Conservation (phyloP, 1,140 invertebrate genomes). For the Cylas formicarius region DNA sequence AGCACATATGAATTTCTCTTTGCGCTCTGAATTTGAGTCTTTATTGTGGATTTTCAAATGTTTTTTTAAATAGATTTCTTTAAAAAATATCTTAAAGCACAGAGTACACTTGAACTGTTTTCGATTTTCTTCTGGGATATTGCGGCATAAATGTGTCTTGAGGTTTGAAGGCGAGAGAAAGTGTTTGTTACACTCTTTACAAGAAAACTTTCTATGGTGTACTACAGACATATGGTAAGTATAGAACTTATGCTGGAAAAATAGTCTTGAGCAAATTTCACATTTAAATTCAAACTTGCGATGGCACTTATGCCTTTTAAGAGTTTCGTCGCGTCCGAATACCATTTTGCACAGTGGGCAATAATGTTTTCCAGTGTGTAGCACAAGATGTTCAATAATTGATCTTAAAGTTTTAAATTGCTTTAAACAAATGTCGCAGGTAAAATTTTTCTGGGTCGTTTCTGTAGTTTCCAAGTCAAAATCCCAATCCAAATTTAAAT, state of each 20-base stretch:
- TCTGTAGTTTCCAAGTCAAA: constrained; percentile 35
- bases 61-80: constrained; percentile 26
- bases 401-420: constrained; percentile 43
- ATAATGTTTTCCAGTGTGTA: constrained; percentile 47
- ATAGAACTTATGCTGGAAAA: constrained; percentile 35
- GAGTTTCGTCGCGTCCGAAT: constrained; percentile 39
- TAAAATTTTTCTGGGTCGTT: constrained; percentile 29
- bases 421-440: constrained; percentile 52
- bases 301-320: constrained; percentile 35
- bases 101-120: constrained; percentile 28
- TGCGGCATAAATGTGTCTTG: constrained; percentile 26
- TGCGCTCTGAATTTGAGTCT: constrained; percentile 4
- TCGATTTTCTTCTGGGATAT: constrained; percentile 14
- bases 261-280: constrained; percentile 30
- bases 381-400: constrained; percentile 46
- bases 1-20: constrained; percentile 29
- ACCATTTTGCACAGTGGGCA: constrained; percentile 42
- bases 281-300: constrained; percentile 24
- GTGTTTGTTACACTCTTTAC: constrained; percentile 26
- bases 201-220: constrained; percentile 29
- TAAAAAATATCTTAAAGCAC: constrained; percentile 37
- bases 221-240: constrained; percentile 30
- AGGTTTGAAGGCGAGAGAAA: constrained; percentile 25
- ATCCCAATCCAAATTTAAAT: constrained; percentile 28
- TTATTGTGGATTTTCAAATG: constrained; percentile 32